These are phyloP conservation scores for Lepisosteus osseus DNA, from an alignment of 2,113 vertebrate genomes.

Conservation along the genomic window DNA sequence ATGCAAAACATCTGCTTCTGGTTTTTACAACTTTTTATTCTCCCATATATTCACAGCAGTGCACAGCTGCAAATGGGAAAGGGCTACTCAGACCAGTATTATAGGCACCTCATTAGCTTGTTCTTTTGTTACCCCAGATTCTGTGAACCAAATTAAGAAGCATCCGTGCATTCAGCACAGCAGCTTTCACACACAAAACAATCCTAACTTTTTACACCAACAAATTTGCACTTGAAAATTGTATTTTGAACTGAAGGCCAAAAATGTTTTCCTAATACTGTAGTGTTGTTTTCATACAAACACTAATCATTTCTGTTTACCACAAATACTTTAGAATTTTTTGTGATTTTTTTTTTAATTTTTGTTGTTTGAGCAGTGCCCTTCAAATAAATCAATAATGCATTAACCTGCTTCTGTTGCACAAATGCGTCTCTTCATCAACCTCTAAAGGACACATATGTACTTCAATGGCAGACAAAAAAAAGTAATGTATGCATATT, in stretches of 20 bases:
- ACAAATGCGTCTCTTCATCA: background rate
- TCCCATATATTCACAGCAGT: conserved; percentile 24
- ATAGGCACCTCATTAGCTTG: background rate
- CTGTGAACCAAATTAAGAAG: conserved; percentile 2
- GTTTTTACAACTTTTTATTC: conserved; percentile 30
- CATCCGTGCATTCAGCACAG: background rate
- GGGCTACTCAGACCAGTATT: conserved; percentile 33
- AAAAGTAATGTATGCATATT: too few species aligned
- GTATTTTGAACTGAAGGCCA: conserved; percentile 9
- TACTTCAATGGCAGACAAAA: background rate
- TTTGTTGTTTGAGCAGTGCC: background rate
- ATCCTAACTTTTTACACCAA: background rate
- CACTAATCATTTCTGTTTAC: background rate
- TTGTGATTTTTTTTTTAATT: background rate
- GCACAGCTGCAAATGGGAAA: conserved; percentile 33
- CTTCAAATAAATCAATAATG: background rate
- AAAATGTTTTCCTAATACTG: conserved; percentile 9
- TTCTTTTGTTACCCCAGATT: conserved; percentile 12
- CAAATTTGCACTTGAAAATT: conserved; percentile 9
- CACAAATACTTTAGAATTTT: background rate
- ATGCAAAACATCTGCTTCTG: conserved; percentile 59
- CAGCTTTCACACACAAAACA: background rate
- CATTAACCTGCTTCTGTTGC: background rate
- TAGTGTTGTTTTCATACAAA: background rate
- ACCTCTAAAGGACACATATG: background rate